phyloP scores from a whole-genome alignment of 2,888 invertebrate genomes.

The Cacoxenus indagator region DNA sequence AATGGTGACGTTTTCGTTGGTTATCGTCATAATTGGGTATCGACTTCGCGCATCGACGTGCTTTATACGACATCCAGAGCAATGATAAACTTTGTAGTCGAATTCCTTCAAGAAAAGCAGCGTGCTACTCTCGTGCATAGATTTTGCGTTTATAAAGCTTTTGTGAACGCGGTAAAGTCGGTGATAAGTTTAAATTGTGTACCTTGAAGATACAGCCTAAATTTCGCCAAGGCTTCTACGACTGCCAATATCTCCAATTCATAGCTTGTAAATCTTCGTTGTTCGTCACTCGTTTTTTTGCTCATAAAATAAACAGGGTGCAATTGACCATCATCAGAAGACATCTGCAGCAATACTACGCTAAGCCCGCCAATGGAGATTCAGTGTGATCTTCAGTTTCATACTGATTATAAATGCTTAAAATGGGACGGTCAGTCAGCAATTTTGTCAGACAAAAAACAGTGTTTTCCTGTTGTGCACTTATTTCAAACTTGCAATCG shows the following conservation, averaged over 20 bases:
- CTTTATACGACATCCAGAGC: slow-evolving; percentile 28
- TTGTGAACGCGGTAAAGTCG: slow-evolving; percentile 27
- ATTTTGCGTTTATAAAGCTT: slow-evolving; percentile 47
- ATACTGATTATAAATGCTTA: neutral
- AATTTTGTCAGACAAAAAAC: neutral
- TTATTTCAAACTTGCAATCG: neutral
- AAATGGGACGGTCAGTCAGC: neutral
- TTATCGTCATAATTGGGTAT: slow-evolving; percentile 21
- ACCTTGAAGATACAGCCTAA: slow-evolving; percentile 1
- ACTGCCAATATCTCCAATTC: slow-evolving; percentile 53
- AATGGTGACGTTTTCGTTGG: neutral
- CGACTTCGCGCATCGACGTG: slow-evolving; percentile 41
- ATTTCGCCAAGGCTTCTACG: slow-evolving; percentile 22
- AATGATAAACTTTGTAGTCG: slow-evolving; percentile 27
- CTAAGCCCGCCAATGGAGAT: slow-evolving; percentile 49
- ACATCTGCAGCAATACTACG: slow-evolving; percentile 47
- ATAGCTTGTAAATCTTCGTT: slow-evolving; percentile 50
- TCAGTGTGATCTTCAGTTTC: slow-evolving; percentile 51
- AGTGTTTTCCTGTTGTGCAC: neutral
- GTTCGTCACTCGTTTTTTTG: slow-evolving; percentile 38
- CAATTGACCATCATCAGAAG: slow-evolving; percentile 35
- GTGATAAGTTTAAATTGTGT: slow-evolving; percentile 22
- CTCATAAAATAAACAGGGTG: slow-evolving; percentile 54
- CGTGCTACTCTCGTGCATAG: slow-evolving; percentile 39
- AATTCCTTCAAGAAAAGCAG: slow-evolving; percentile 28